Conservation (phyloP, 1,140 invertebrate genomes). For the Dolichoris vasculosae region DNA sequence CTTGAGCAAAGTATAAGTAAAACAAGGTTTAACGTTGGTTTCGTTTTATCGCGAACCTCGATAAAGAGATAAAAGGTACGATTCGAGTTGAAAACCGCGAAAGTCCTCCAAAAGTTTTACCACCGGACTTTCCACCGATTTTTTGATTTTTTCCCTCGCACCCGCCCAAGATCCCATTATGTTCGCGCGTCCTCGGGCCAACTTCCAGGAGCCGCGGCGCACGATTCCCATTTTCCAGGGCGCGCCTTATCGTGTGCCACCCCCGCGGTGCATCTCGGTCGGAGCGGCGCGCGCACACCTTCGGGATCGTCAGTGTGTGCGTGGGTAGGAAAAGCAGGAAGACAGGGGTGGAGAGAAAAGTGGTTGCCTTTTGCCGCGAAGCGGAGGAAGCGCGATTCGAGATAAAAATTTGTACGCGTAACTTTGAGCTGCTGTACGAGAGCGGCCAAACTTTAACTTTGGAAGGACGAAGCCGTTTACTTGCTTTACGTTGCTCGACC, state of each 20-base stretch:
- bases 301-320: too few relatives aligned
- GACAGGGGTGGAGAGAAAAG: too few relatives aligned
- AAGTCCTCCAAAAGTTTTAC: background rate
- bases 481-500: background rate
- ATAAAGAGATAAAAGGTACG: too few relatives aligned
- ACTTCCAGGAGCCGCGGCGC: background rate
- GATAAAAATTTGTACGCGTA: conserved; percentile 15
- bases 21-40: too few relatives aligned
- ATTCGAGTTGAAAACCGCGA: too few relatives aligned
- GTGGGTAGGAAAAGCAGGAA: background rate
- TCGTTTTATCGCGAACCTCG: too few relatives aligned
- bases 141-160: background rate
- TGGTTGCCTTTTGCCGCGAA: background rate
- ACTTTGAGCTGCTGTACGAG: background rate
- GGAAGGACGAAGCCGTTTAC: background rate
- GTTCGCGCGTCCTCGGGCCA: conserved; percentile 1
- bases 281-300: conserved; percentile 47
- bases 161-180: background rate
- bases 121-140: background rate
- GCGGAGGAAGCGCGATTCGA: background rate
- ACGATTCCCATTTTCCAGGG: conserved; percentile 54
- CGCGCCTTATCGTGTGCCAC: conserved; percentile 58
- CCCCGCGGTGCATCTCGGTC: conserved; percentile 35
- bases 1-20: too few relatives aligned
- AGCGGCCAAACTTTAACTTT: background rate